Percentiles rank a stretch among this genome's conserved stretches.
These are phyloP conservation scores for Xiphias gladius DNA, from an alignment of 2,113 vertebrate genomes.

Conservation along the genomic window DNA sequence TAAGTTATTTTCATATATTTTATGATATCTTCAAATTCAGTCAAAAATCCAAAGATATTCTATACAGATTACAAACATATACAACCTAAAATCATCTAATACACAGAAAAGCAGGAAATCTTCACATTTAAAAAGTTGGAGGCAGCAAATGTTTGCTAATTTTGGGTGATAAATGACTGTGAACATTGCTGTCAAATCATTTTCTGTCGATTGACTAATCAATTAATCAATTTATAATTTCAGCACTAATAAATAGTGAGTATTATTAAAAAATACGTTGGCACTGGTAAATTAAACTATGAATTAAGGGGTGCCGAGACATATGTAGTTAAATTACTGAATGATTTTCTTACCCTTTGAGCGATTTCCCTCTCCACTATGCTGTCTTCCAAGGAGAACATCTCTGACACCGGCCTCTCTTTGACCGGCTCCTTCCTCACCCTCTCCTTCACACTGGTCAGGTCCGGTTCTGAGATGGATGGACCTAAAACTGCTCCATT, in stretches of 20 bases:
- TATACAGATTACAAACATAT: background rate
- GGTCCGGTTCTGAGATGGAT: slow-evolving; percentile 95
- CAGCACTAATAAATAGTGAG: background rate
- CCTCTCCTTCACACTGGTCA: slow-evolving; percentile 96
- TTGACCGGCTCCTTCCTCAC: slow-evolving; percentile 95
- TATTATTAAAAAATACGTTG: background rate
- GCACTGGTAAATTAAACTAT: background rate
- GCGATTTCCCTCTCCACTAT: slow-evolving; percentile 97
- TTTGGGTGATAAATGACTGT: background rate
- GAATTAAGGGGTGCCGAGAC: background rate
- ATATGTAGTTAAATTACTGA: background rate
- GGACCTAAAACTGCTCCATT: slow-evolving; percentile 92
- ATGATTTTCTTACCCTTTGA: slow-evolving; percentile 88
- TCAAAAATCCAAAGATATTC: background rate
- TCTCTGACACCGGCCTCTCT: slow-evolving; percentile 96
- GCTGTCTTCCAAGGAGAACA: slow-evolving; percentile 97
- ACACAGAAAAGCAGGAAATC: background rate
- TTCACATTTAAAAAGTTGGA: background rate
- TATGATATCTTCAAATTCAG: no score
- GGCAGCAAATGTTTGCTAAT: background rate
- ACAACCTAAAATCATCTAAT: background rate
- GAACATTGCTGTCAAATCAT: background rate
- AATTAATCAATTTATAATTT: background rate
- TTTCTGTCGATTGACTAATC: background rate
- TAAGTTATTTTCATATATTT: no score